Evolutionary conservation across 2,113 vertebrate genomes (phyloP).

Genomic region (Gopherus flavomarginatus): DNA sequence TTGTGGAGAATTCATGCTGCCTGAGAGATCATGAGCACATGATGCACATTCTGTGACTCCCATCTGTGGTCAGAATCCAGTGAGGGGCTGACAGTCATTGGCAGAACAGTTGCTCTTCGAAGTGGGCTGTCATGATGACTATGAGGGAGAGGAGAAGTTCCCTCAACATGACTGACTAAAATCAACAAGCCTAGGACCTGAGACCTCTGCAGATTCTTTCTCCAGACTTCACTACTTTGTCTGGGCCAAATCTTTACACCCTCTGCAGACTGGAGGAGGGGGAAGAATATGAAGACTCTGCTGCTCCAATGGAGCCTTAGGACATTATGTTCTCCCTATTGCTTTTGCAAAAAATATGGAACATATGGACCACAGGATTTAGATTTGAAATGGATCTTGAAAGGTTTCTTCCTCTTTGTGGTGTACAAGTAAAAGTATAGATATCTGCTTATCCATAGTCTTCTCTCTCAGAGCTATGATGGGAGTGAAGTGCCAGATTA

Average conservation of each 20-base stretch:
- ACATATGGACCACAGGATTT: too few relatives aligned
- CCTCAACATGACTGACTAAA: background rate
- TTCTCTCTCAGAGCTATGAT: too few relatives aligned
- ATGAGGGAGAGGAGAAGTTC: background rate
- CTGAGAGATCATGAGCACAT: background rate
- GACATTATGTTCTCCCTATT: too few relatives aligned
- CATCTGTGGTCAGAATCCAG: background rate
- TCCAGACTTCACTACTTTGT: background rate
- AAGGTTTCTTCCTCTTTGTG: too few relatives aligned
- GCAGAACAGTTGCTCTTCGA: slow-evolving; percentile 7
- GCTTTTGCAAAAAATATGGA: too few relatives aligned
- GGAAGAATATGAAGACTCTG: too few relatives aligned
- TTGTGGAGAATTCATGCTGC: background rate
- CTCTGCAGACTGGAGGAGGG: background rate
- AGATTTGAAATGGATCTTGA: too few relatives aligned
- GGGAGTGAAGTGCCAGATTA: too few relatives aligned
- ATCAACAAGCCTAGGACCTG: background rate
- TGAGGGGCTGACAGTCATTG: background rate
- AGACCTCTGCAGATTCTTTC: slow-evolving; percentile 23
- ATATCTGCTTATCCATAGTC: too few relatives aligned
- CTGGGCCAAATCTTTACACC: background rate
- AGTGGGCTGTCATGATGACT: background rate
- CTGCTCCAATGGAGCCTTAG: too few relatives aligned
- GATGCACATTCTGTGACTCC: slow-evolving; percentile 9
- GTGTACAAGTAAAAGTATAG: too few relatives aligned